Conservation (phyloP, 1,140 invertebrate genomes). For the Drusus annulatus region DNA sequence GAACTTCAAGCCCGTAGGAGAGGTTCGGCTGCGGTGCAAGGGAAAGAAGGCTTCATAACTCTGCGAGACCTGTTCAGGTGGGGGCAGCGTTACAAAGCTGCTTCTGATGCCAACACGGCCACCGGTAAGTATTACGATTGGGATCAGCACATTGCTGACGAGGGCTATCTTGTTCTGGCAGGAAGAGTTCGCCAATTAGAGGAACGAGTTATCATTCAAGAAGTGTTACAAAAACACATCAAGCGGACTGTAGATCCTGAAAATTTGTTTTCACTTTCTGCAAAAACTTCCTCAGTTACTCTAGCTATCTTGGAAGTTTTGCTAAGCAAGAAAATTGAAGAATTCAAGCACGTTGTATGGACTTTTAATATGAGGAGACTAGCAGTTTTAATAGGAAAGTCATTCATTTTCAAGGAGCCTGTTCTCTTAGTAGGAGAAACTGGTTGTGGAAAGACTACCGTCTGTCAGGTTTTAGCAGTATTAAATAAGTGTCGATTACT, state of each 20-base stretch:
- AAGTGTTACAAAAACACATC: constrained; percentile 89
- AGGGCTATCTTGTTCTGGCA: constrained; percentile 95
- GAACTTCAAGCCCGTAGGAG: constrained; percentile 89
- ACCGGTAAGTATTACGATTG: constrained; percentile 86
- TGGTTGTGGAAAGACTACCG: constrained; percentile 98
- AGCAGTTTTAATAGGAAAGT: constrained; percentile 92
- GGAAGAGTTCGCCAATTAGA: constrained; percentile 91
- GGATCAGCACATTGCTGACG: constrained; percentile 97
- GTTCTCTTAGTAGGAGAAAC: constrained; percentile 97
- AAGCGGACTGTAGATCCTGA: constrained; percentile 83
- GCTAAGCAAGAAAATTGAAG: constrained; percentile 69
- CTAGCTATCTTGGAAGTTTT: constrained; percentile 80
- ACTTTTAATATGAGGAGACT: constrained; percentile 92
- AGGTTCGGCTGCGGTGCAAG: constrained; percentile 90
- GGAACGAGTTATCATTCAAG: constrained; percentile 83
- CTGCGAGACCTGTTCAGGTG: constrained; percentile 97
- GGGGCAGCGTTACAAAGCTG: constrained; percentile 93
- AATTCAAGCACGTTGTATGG: constrained; percentile 92
- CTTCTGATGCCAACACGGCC: constrained; percentile 71
- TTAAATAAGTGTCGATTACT: constrained; percentile 78
- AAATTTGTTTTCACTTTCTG: constrained; percentile 83
- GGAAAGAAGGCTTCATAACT: constrained; percentile 96
- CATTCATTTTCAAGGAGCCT: constrained; percentile 93
- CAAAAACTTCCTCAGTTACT: constrained; percentile 85
- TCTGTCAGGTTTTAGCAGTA: constrained; percentile 90